A percentile compares a stretch with the other conserved stretches of the same genome.
phyloP scores from a whole-genome alignment of 2,797 vertebrate genomes.

The Spinibarbus caldwelli region DNA sequence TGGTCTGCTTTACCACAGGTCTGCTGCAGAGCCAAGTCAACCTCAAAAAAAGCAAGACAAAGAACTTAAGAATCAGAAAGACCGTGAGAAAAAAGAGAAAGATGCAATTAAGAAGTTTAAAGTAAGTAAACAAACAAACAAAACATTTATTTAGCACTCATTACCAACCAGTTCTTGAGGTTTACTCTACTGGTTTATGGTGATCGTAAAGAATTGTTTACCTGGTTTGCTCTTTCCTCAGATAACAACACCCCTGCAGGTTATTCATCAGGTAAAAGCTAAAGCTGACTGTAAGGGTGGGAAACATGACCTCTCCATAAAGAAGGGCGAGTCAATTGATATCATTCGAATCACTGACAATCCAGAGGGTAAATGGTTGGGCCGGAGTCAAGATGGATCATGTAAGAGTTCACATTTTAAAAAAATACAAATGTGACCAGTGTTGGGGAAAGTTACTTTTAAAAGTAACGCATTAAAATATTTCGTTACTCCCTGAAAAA shows the following conservation, averaged over 20 bases:
- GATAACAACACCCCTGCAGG: constrained; percentile 74
- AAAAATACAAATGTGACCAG: too few species aligned
- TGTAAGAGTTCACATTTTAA: constrained; percentile 76
- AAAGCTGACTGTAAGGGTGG: constrained; percentile 77
- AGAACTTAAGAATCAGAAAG: constrained; percentile 89
- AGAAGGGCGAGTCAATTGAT: constrained; percentile 80
- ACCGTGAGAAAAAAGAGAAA: constrained; percentile 91
- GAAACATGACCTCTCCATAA: constrained; percentile 79
- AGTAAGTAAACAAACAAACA: constrained; percentile 72
- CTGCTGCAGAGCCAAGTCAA: constrained; percentile 67
- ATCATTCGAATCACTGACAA: constrained; percentile 83
- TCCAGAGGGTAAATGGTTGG: constrained; percentile 87
- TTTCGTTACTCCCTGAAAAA: too few species aligned
- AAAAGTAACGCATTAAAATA: too few species aligned
- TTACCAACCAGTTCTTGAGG: neutral
- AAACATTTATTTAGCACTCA: neutral
- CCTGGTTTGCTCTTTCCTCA: constrained; percentile 55
- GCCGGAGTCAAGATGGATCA: constrained; percentile 79
- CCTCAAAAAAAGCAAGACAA: constrained; percentile 83
- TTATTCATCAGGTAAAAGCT: constrained; percentile 77
- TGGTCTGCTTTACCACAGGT: constrained; percentile 58
- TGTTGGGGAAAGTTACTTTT: too few species aligned
- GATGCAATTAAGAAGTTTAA: constrained; percentile 93
- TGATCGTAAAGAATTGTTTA: neutral
- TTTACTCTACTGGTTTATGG: neutral